Conservation (phyloP, 2,113 vertebrate species). For the Orientallactaga bullata region DNA sequence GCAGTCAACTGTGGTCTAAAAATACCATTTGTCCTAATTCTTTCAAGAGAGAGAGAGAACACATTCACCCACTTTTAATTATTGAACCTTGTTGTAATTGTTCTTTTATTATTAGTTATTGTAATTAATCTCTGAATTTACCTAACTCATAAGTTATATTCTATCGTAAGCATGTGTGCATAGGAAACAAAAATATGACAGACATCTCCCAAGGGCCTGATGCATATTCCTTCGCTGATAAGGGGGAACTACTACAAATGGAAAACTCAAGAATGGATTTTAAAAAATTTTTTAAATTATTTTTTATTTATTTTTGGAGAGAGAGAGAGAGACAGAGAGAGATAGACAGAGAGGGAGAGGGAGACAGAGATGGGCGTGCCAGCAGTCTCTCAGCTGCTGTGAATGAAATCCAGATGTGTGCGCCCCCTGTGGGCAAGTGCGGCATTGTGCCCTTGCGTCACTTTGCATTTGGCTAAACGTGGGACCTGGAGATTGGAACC, state of each 20-base stretch:
- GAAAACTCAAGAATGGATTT: not conserved
- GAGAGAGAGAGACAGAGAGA: too few relatives aligned
- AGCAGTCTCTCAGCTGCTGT: too few relatives aligned
- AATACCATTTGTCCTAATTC: not conserved
- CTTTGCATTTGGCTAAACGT: too few relatives aligned
- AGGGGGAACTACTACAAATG: not conserved
- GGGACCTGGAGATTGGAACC: too few relatives aligned
- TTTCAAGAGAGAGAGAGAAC: not conserved
- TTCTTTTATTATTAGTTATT: not conserved
- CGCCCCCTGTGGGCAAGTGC: too few relatives aligned
- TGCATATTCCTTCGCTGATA: not conserved
- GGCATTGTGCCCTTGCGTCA: too few relatives aligned
- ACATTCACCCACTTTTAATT: too few relatives aligned
- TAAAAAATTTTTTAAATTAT: too few relatives aligned
- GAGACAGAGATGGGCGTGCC: too few relatives aligned
- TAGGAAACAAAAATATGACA: not conserved
- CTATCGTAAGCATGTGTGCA: not conserved
- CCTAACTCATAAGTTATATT: not conserved
- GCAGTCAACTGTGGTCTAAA: not conserved
- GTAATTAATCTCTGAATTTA: not conserved
- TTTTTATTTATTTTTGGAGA: too few relatives aligned
- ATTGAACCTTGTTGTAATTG: not conserved
- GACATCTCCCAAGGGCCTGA: not conserved
- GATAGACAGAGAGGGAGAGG: too few relatives aligned
- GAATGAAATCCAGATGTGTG: too few relatives aligned